These are phyloP conservation scores for Candidula unifasciata DNA, from an alignment of 2,888 invertebrate genomes.

Conservation along the genomic window DNA sequence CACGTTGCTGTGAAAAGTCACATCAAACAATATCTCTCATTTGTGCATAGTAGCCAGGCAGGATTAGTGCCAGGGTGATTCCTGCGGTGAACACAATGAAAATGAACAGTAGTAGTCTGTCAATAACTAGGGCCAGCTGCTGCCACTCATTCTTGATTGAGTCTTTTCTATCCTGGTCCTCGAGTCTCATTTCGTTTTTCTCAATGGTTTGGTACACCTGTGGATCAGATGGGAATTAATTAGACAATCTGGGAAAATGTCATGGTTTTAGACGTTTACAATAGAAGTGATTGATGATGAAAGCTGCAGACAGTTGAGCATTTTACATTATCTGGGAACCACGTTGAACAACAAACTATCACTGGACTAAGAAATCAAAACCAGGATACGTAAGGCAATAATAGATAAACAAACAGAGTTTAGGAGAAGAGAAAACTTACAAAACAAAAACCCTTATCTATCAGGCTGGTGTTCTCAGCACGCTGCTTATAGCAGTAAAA, in stretches of 20 bases:
- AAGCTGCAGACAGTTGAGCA: too few relatives aligned
- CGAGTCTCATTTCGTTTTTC: conserved; percentile 70
- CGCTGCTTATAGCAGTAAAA: too few relatives aligned
- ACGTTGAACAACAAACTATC: too few relatives aligned
- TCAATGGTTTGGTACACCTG: conserved; percentile 62
- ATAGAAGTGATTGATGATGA: not conserved
- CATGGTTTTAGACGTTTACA: not conserved
- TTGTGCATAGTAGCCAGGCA: conserved; percentile 45
- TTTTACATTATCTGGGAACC: too few relatives aligned
- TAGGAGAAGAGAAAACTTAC: too few relatives aligned
- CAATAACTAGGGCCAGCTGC: conserved; percentile 73
- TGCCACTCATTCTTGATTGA: conserved; percentile 75
- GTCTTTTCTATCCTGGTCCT: conserved; percentile 68
- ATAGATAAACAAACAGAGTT: too few relatives aligned
- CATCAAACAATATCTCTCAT: conserved; percentile 42
- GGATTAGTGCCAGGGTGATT: conserved; percentile 44
- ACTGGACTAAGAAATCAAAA: too few relatives aligned
- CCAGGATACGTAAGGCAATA: too few relatives aligned
- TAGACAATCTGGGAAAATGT: not conserved
- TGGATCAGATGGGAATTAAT: not conserved
- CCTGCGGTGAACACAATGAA: conserved; percentile 58
- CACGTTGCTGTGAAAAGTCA: not conserved
- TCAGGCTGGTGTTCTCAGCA: too few relatives aligned
- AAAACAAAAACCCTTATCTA: too few relatives aligned
- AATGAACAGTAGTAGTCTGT: conserved; percentile 73